Evolutionary conservation across 2,797 vertebrate genomes (phyloP).

Genomic region (Poeciliopsis presidionis): DNA sequence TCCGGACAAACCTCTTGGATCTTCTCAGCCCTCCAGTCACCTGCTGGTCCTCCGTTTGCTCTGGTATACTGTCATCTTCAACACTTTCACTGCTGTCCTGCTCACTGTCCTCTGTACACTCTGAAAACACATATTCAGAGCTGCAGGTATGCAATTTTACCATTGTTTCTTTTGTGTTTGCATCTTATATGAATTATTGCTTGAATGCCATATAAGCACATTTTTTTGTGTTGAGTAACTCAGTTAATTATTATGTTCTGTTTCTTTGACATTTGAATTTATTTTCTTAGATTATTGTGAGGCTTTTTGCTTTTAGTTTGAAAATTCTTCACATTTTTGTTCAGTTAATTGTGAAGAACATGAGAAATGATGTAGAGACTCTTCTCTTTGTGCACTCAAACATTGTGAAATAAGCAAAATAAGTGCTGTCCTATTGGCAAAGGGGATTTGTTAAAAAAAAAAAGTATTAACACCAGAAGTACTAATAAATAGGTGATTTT

Average conservation of each 20-base stretch:
- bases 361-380: background rate
- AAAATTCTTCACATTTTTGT: too few species aligned
- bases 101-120: constrained; percentile 66
- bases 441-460: background rate
- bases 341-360: too few species aligned
- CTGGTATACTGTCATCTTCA: constrained; percentile 37
- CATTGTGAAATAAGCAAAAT: background rate
- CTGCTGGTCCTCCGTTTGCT: constrained; percentile 52
- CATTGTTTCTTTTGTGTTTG: background rate
- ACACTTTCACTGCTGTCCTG: constrained; percentile 61
- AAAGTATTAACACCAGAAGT: background rate
- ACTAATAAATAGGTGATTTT: background rate
- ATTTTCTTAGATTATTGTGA: too few species aligned
- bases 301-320: too few species aligned
- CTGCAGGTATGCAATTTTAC: background rate
- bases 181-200: background rate
- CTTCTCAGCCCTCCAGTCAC: constrained; percentile 64
- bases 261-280: too few species aligned
- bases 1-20: constrained; percentile 76
- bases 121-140: constrained; percentile 58
- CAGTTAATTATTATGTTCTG: too few species aligned
- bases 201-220: too few species aligned
- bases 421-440: background rate
- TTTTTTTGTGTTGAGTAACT: too few species aligned
- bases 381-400: background rate